These are phyloP conservation scores for Caenorhabditis parvicauda DNA, from an alignment of 2,888 invertebrate species.

Conservation along the genomic window DNA sequence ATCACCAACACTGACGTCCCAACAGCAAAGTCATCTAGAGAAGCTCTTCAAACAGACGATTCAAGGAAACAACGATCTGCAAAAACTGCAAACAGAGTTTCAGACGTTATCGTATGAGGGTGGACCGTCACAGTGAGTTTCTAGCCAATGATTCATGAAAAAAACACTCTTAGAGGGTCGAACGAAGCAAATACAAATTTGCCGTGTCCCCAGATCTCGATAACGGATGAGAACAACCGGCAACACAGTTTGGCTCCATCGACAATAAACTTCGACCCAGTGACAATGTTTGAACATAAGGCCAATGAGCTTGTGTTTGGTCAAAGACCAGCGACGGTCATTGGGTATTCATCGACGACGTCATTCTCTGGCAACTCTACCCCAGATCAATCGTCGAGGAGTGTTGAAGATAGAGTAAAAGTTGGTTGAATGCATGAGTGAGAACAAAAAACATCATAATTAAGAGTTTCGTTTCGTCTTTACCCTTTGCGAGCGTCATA, in stretches of 20 bases:
- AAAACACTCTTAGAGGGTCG: constrained; percentile 11
- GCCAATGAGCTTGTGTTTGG: constrained; percentile 46
- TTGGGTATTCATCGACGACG: constrained; percentile 26
- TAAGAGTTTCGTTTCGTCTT: constrained; percentile 33
- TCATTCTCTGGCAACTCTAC: constrained; percentile 35
- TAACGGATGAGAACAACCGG: constrained; percentile 59
- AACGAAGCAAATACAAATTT: constrained; percentile 26
- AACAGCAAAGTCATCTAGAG: constrained; percentile 54
- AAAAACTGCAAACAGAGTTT: constrained; percentile 55
- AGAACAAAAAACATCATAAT: constrained; percentile 3
- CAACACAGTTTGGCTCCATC: constrained; percentile 33
- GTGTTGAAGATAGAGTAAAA: constrained; percentile 25
- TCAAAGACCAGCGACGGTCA: constrained; percentile 55
- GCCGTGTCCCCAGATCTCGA: constrained; percentile 51
- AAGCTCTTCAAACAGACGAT: constrained; percentile 50
- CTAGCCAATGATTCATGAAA: background rate
- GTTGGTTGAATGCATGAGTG: constrained; percentile 2
- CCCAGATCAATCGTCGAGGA: constrained; percentile 29
- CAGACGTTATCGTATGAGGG: constrained; percentile 40
- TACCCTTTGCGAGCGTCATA: constrained; percentile 31
- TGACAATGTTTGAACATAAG: constrained; percentile 64
- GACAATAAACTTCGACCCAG: constrained; percentile 47
- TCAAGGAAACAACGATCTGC: constrained; percentile 24
- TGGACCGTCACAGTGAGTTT: constrained; percentile 22
- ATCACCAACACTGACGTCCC: constrained; percentile 45